A percentile compares a stretch with the other conserved stretches of the same genome.
These are phyloP conservation scores for Rhagophthalmus giganteus DNA, from an alignment of 2,888 invertebrate genomes.

Conservation along the genomic window DNA sequence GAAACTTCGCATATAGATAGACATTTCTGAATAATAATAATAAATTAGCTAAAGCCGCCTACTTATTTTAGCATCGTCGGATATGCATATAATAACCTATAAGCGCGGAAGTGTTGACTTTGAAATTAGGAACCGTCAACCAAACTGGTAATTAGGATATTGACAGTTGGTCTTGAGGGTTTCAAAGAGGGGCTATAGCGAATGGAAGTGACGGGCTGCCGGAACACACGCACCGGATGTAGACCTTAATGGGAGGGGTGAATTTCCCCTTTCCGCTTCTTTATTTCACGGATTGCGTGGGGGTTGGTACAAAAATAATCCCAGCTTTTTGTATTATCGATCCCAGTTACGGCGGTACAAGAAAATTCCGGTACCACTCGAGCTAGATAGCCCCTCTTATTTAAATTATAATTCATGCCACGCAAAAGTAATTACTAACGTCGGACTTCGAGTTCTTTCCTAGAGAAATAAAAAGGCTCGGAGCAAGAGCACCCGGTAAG, in stretches of 20 bases:
- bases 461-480: slow-evolving; percentile 15
- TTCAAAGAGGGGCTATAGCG: slow-evolving; percentile 20
- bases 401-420: slow-evolving; percentile 29
- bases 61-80: too few species aligned
- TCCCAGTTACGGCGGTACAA: slow-evolving; percentile 12
- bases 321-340: slow-evolving; percentile 19
- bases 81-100: slow-evolving; percentile 2
- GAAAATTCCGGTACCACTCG: slow-evolving; percentile 16
- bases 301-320: slow-evolving; percentile 23
- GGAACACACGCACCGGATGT: slow-evolving; percentile 33
- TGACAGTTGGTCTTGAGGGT: slow-evolving; percentile 30
- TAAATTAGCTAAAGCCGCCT: too few species aligned
- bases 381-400: slow-evolving; percentile 8
- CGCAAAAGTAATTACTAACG: slow-evolving; percentile 27
- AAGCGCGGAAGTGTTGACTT: slow-evolving; percentile 6
- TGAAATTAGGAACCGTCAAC: slow-evolving; percentile 14
- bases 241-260: slow-evolving; percentile 28
- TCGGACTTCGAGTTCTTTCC: slow-evolving; percentile 15
- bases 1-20: too few species aligned
- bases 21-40: too few species aligned
- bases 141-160: slow-evolving; percentile 30
- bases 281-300: slow-evolving; percentile 24
- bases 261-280: slow-evolving; percentile 17
- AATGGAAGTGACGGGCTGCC: slow-evolving; percentile 31
- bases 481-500: slow-evolving; percentile 12